Base-by-base conservation (phyloP, 2,797 vertebrate species). In the Tangara arthus region DNA sequence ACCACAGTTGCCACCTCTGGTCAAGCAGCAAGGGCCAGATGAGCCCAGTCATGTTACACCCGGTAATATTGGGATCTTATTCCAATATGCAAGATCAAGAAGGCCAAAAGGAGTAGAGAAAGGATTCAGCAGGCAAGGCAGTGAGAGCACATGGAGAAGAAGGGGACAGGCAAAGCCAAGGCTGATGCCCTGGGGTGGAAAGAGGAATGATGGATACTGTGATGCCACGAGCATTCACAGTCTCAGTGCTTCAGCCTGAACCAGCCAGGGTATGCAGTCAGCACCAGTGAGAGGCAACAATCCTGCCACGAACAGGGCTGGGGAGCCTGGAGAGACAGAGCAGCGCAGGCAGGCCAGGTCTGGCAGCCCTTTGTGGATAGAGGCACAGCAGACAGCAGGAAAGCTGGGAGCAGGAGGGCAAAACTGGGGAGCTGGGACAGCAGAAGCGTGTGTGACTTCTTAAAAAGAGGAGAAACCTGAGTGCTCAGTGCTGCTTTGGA, bases 291-390 rank as follows among this genome's bases (percentile, higher is more conserved):
- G 73, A 68, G 56, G 49, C 30, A 56, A 21, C 1, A 8, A 35
- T 37, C 47, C 53, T 20, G 28, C 32, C 6, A 8, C 77, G 32
- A 70, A 5, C 24, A 11, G 44, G 27, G 37, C 41, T 71, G 41
- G 16, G 65, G 12, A 82, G 66, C 26, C 28, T 13, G 41, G 44
- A 50, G 46, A 68, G 76, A 21, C 22, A 0, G 2, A 53, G 57
- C 0, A 2, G 61, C 0, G 0, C n/a, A 35, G 39, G 61, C 47
- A 46, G 84, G 53, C 6, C 53, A 21, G 35, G 53, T 32, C n/a
- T 46, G 59, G 41, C 46, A 47, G 76, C n/a, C 46, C 32, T 41
- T 6, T 21, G 23, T 2, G 2, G 41, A 16, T 4, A 32, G 15
- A 39, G 59, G 46, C 47, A 83, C 73, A n/a, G 32, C 13, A 20